Base-by-base conservation (phyloP, 2,797 vertebrate species). In the Bufotes viridis region DNA sequence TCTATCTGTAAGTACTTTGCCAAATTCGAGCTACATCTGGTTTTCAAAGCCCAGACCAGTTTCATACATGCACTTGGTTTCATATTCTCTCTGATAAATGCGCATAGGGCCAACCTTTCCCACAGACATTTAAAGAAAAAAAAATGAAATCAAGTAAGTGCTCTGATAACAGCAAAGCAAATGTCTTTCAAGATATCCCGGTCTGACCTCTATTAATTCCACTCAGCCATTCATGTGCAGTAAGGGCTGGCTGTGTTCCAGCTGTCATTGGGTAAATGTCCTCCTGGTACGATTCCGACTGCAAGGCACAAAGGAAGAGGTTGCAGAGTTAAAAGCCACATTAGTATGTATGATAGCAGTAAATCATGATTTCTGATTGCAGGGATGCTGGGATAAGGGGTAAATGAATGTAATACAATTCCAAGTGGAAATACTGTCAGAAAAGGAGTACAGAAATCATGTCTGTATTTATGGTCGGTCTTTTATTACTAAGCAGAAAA, bases 261-360 rank as follows among this genome's bases (percentile, higher is more conserved):
- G 96, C 94, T 0, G 97, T 98, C 95, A 97, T 94, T 0, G 98
- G 98, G 91, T 98, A 99, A 93, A 98, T 96, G 93, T 99, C 98
- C 89, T 97, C 97, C 90, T 98, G 98, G 94, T 97, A 98, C 0
- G 96, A 96, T 92, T 97, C 98, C 0, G 97, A 97, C 98, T 99
- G 93, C 15, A 93, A 93, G 85, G 92, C 78, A 93, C 9, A 91
- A 0, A 85, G 63, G 34, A 87, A 82, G 53, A 84, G 61, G 63
- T 55, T 65, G 14, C 55, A 67, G 42, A 78, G 34, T 84, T 86
- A 75, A 70, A 51, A 72, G 58, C 13, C 60, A 74, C 61, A 83
- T 87, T 42, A 69, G 26, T 74, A 55, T 81, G 67, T 79, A 8
- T 67, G 29, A 81, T 34, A 81, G 17, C 7, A 78, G 42, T 74